Percentiles rank a stretch among this genome's conserved stretches.
Evolutionary conservation across 2,888 invertebrate genomes (phyloP).

Genomic region (Luperina testacea): DNA sequence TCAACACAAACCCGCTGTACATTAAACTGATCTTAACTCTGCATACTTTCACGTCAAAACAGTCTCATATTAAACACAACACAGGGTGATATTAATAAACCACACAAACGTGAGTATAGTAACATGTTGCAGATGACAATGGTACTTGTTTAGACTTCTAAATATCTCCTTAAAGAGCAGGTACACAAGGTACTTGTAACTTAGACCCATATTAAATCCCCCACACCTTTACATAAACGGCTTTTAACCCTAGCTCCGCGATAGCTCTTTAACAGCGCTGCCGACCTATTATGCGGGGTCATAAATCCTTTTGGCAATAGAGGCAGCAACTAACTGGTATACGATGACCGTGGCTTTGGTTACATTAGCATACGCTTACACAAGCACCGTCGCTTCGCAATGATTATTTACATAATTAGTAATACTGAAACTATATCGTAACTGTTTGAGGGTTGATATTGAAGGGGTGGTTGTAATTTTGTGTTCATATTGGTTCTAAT

Average conservation of each 20-base stretch:
- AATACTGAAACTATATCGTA: slow-evolving; percentile 44
- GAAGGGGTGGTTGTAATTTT: slow-evolving; percentile 13
- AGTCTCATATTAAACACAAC: not conserved
- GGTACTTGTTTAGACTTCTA: slow-evolving; percentile 52
- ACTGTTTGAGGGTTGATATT: slow-evolving; percentile 53
- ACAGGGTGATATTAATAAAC: slow-evolving; percentile 25
- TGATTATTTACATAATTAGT: slow-evolving; percentile 79
- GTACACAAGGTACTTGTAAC: slow-evolving; percentile 34
- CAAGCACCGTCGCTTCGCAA: slow-evolving; percentile 64
- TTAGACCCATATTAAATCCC: slow-evolving; percentile 57
- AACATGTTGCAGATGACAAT: slow-evolving; percentile 23
- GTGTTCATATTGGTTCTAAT: not conserved
- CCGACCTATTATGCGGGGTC: slow-evolving; percentile 66
- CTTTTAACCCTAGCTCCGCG: slow-evolving; percentile 61
- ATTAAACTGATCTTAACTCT: not conserved
- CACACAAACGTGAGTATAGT: slow-evolving; percentile 18
- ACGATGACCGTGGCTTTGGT: slow-evolving; percentile 68
- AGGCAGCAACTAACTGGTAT: slow-evolving; percentile 59
- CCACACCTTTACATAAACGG: slow-evolving; percentile 62
- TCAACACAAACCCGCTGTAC: not conserved
- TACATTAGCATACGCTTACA: slow-evolving; percentile 77
- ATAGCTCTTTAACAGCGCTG: slow-evolving; percentile 58
- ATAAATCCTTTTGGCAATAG: slow-evolving; percentile 65
- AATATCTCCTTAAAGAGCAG: slow-evolving; percentile 47
- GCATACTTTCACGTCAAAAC: not conserved